Base-by-base conservation (phyloP, 2,888 invertebrate genomes). In the Willowsia nigromaculata region DNA sequence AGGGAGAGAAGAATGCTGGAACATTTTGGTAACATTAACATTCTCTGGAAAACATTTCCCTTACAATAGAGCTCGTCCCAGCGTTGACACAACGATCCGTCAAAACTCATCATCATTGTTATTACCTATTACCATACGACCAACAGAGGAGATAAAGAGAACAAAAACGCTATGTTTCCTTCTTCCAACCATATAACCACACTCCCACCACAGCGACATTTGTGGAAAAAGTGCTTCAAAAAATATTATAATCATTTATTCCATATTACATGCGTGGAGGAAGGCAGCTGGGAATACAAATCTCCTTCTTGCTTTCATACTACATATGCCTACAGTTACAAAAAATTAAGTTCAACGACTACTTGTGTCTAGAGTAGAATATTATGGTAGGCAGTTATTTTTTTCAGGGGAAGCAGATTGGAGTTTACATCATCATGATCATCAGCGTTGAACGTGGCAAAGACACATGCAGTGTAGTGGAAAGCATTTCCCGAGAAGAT, bases 51-150 rank as follows among this genome's bases (percentile, higher is more conserved):
- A 65, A 65, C 40, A 37, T 40, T 40, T 50, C n/a, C 30, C 13
- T 27, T 50, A 83, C 68, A 68, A 68, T 22, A 50, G 30, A 33
- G 18, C 47, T 65, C 78, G 40, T 65, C 65, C 50, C 11, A 33
- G 25, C 6, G 18, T 59, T 85, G 85, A 85, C 85, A 74, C 74
- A 85, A 59, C 85, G 74, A 74, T 56, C 85, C 71, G 85, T 85
- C 85, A 85, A 59, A 37, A 33, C 6, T 43, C 59, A 56, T 74
- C 85, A 85, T 40, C 30, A 30, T 50, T 40, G 13, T 76, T 76
- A 43, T 71, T 40, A 71, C 50, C n/a, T n/a, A n/a, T n/a, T n/a
- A n/a, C n/a, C n/a, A n/a, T n/a, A n/a, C n/a, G n/a, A n/a, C n/a
- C n/a, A n/a, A 27, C 50, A 15, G 47, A 47, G 18, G 11, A 71